Evolutionary conservation across 1,140 invertebrate genomes (phyloP), one percentile per base, ranked within the genome.

Genomic region (Pseudomyrmex flavicornis): DNA sequence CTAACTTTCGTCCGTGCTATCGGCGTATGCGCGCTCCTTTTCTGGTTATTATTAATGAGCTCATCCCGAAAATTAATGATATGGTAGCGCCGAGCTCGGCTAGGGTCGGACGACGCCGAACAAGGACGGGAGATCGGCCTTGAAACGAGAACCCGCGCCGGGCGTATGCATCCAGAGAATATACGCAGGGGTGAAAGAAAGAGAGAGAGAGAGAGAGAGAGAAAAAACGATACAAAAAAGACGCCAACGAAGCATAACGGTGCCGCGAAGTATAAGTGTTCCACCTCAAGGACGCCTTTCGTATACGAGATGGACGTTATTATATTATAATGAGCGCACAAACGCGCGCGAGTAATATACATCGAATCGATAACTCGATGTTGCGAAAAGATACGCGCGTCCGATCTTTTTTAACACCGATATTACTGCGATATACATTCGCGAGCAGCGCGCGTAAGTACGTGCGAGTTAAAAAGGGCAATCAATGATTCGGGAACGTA

Each of bases 41-140:
- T 85, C 82, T 68, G 70, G 56, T 50, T 68, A 74, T 91, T 91
- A 91, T 91, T 91, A 91, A 91, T 89, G 85, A 90, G 85, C 85
- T 83, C 85, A 83, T 88, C 68, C 72, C 70, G 89, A 88, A 88
- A 90, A 91, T 91, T 91, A 91, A 90, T 89, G 88, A 83, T 75
- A 66, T 65, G 72, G 35, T 59, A 69, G 85, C 44, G 52, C 56
- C 79, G 59, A 26, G 50, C 52, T 68, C 44, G 8, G 17, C 62
- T 44, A 17, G 35, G 35, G 35, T 35, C 17, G 26, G n/a, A 66
- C 82, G n/a, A 66, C 82, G 26, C 74, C 54, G 63, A 50, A 72
- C 56, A 54, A 82, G 59, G 63, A 58, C 63, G 85, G 74, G 69
- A 85, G 82, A 48, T 70, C 66, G 70, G 66, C 70, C 82, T 73